Percentiles rank a stretch among this genome's conserved stretches.
phyloP scores from a whole-genome alignment of 2,797 vertebrate genomes.

The Cryptoblepharus egeriae region DNA sequence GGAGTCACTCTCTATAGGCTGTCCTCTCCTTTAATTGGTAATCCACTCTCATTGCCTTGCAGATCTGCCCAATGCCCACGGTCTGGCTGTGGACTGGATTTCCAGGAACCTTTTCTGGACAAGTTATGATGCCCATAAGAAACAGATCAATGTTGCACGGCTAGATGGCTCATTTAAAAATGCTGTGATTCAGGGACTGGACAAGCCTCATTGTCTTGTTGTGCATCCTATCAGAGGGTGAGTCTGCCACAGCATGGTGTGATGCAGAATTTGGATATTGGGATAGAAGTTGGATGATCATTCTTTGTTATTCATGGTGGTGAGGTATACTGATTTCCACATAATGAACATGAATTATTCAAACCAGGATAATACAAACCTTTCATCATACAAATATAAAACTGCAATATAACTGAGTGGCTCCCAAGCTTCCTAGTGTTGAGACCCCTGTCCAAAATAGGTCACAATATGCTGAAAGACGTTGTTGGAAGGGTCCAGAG shows the following conservation, averaged over 20 bases:
- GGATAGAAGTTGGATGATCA: neutral
- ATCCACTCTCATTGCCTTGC: neutral
- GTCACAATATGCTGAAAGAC: no score
- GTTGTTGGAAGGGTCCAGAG: no score
- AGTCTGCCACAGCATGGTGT: slow-evolving; percentile 48
- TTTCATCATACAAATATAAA: neutral
- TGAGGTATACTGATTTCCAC: no score
- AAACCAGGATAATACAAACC: neutral
- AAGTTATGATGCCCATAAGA: slow-evolving; percentile 94
- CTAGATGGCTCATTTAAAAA: slow-evolving; percentile 98
- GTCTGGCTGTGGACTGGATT: slow-evolving; percentile 95
- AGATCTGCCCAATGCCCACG: slow-evolving; percentile 95
- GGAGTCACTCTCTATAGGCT: neutral
- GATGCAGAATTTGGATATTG: neutral
- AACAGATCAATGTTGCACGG: slow-evolving; percentile 95
- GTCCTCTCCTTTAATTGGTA: fast-evolving
- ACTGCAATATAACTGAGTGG: neutral
- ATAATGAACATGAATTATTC: neutral
- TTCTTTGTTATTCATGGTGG: neutral
- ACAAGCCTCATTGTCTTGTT: slow-evolving; percentile 93
- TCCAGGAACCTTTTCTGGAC: slow-evolving; percentile 99
- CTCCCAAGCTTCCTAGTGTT: no score
- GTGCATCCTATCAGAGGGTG: slow-evolving; percentile 90
- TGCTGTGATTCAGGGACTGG: slow-evolving; percentile 92
- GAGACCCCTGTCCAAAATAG: no score